phyloP scores from a whole-genome alignment of 1,140 invertebrate genomes.

The Anastatus disparis region DNA sequence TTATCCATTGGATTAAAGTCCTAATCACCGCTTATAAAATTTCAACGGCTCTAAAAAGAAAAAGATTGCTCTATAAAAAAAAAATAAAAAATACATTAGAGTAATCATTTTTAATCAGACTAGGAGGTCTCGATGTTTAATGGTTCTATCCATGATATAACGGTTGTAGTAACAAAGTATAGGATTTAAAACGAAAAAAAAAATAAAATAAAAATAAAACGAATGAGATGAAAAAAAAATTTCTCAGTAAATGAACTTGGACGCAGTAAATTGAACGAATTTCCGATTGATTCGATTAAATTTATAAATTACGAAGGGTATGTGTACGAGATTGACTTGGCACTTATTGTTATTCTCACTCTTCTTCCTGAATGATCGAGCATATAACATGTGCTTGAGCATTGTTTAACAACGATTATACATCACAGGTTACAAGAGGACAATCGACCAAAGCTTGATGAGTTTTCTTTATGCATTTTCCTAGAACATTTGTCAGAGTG shows the following conservation, averaged over 20 bases:
- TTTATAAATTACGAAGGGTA: neutral
- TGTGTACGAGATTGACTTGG: too few species aligned
- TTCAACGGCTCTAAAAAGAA: too few species aligned
- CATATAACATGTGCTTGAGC: neutral
- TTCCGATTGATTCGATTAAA: slow-evolving; percentile 6
- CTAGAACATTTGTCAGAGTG: neutral
- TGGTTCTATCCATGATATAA: too few species aligned
- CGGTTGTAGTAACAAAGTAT: too few species aligned
- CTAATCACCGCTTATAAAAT: too few species aligned
- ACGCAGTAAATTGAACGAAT: neutral
- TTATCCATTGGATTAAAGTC: too few species aligned
- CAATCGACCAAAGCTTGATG: slow-evolving; percentile 5
- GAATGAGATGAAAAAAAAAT: neutral
- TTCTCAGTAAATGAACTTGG: neutral
- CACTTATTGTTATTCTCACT: neutral
- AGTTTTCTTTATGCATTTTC: slow-evolving; percentile 23
- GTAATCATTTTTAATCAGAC: too few species aligned
- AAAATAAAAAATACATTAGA: too few species aligned
- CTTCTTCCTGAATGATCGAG: slow-evolving; percentile 5
- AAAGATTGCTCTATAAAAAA: too few species aligned
- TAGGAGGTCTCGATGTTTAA: too few species aligned
- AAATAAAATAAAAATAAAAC: too few species aligned
- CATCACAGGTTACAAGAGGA: neutral
- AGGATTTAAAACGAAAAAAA: too few species aligned
- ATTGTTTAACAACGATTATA: slow-evolving; percentile 25